Percentiles rank a stretch among this genome's conserved stretches.
These are phyloP conservation scores for Germaria angustata DNA, from an alignment of 2,888 invertebrate species.

Conservation along the genomic window DNA sequence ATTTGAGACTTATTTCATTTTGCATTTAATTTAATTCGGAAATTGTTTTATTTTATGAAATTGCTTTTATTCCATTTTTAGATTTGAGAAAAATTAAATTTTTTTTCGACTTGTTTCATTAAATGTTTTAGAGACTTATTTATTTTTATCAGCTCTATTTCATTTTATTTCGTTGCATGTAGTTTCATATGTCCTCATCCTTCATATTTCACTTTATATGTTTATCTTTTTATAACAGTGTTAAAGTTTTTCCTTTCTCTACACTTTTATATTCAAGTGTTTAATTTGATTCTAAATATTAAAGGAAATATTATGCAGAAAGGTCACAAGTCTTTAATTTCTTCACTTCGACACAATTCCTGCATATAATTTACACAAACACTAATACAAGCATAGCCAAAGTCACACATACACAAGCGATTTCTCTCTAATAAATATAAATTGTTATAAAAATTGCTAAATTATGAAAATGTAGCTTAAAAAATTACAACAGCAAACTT, in stretches of 20 bases:
- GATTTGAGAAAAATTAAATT: too few relatives aligned
- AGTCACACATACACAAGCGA: not conserved
- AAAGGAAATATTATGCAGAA: not conserved
- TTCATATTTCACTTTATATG: too few relatives aligned
- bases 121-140: too few relatives aligned
- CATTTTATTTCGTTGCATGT: too few relatives aligned
- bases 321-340: slow-evolving; percentile 44
- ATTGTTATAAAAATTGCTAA: slow-evolving; percentile 15
- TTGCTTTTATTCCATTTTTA: too few relatives aligned
- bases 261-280: not conserved
- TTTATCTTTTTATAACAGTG: not conserved
- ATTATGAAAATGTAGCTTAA: not conserved
- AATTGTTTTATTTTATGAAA: too few relatives aligned
- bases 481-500: not conserved
- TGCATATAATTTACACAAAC: not conserved
- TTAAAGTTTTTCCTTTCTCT: not conserved
- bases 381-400: not conserved
- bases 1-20: too few relatives aligned
- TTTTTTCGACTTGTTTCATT: too few relatives aligned
- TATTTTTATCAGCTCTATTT: too few relatives aligned
- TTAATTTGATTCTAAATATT: not conserved
- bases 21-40: too few relatives aligned
- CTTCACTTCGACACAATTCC: not conserved
- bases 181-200: too few relatives aligned
- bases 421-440: not conserved